A percentile compares a stretch with the other conserved stretches of the same genome.
Evolutionary conservation across 64 coral and sea anemone species (phyloP).

Genomic region (Pocillopora verrucosa): DNA sequence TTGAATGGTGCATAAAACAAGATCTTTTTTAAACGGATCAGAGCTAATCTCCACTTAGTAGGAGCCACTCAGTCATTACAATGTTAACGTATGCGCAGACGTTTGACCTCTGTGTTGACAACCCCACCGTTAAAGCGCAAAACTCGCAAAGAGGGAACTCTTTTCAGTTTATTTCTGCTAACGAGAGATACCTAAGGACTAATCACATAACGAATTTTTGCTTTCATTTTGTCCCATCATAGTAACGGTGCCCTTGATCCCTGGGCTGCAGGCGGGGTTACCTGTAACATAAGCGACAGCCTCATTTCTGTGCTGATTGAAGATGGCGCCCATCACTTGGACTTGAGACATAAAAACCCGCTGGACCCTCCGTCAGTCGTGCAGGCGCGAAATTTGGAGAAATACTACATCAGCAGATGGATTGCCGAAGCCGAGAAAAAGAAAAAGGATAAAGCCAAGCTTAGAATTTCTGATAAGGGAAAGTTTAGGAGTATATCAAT

Average conservation of each 20-base stretch:
- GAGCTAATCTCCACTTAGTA: no score
- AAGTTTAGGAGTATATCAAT: conserved; percentile 7
- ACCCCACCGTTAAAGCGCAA: no score
- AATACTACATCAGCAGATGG: conserved; percentile 66
- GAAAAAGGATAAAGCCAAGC: not conserved
- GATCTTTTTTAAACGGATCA: no score
- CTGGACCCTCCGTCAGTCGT: conserved; percentile 83
- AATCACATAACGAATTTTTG: not conserved
- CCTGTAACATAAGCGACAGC: conserved; percentile 69
- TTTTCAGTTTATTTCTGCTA: no score
- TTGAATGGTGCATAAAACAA: no score
- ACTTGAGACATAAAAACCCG: conserved; percentile 84
- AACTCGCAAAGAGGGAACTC: no score
- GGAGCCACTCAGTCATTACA: not conserved
- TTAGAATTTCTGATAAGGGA: conserved; percentile 2
- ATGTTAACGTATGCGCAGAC: not conserved
- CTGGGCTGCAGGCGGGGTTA: conserved; percentile 87
- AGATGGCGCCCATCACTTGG: conserved; percentile 93
- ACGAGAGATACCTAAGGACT: not conserved
- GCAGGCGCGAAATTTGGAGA: conserved; percentile 76
- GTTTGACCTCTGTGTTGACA: no score
- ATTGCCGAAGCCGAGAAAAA: conserved; percentile 55
- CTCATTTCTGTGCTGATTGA: conserved; percentile 84
- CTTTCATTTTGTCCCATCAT: not conserved
- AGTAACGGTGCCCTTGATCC: conserved; percentile 94